Evolutionary conservation across 1,140 invertebrate species (phyloP), one percentile per base, ranked within the genome.

Genomic region (Schlechtendalia chinensis): DNA sequence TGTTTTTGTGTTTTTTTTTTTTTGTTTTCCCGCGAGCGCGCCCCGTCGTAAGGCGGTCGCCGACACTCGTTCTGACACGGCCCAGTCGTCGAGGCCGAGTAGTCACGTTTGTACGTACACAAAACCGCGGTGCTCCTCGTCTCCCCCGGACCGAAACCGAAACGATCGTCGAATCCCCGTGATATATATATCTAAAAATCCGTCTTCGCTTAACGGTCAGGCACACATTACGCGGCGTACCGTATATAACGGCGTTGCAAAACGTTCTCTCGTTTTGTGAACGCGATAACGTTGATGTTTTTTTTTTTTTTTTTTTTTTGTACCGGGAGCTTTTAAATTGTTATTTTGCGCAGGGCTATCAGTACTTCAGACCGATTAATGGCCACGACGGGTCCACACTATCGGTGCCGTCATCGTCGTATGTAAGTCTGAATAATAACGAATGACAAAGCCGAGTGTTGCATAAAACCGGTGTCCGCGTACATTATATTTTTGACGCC

Each of bases 361-460:
- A 84, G 82, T 83, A 84, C 84, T 88, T 87, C 86, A 85, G 87
- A 83, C 87, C 87, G 82, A 87, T 87, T 83, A 87, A 87, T 47
- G 69, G 69, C 82, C 86, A 87, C 82, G 86, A 88, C 86, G 91
- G 91, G 88, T 92, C 91, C 86, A 92, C 90, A 87, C 88, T 92
- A 85, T 92, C 91, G 86, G 91, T 92, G 87, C 91, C 91, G 85
- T 90, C 91, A 83, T 88, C 90, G 80, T 81, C 79, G 84, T 88
- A 88, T 87, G 87, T 88, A 88, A 88, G 87, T 82, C 45, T 12
- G 32, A 39, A 53, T 39, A 50, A 59, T 65, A 80, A 53, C 61
- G 80, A 67, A 81, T 80, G 75, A 81, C 81, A 77, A 19, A 61
- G 58, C 39, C 39, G 58, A 72, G 17, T 72, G 69, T 72, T 53